Base-by-base conservation (phyloP, 2,888 invertebrate species). In the Synanthedon myopaeformis region DNA sequence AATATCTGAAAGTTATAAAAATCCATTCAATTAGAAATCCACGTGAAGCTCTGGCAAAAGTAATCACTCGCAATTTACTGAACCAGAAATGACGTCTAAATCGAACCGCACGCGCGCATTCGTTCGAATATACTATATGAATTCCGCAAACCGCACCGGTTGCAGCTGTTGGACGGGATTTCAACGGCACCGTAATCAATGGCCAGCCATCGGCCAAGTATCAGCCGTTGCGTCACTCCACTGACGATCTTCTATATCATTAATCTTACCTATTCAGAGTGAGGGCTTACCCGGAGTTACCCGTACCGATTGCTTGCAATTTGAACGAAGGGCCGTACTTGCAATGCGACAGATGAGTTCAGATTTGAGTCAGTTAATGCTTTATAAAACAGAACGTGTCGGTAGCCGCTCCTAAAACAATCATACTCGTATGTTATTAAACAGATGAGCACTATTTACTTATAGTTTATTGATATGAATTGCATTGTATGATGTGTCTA, bases 261-360 rank as follows among this genome's bases (percentile, higher is more conserved):
- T 79, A 76, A 80, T 79, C 79, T 79, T 79, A 79, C 79, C 79
- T 76, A 80, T 81, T 77, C 76, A 78, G 71, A 67, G 67, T 66
- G 70, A 67, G 61, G 13, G 69, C 64, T 72, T 67, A 72, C 64
- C 69, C 62, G 59, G 64, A 68, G 66, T 66, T 23, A 51, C 17
- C 49, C 13, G 35, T 51, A 51, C 17, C 19, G 23, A 23, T 23
- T 23, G 23, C 23, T 70, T 72, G 69, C 70, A 79, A 78, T 79
- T 76, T 79, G 76, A 80, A 79, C 69, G 64, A 65, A 63, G 62
- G 65, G 59, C 62, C 52, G 59, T 57, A 60, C 55, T 65, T 62
- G 62, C 59, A 64, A 65, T 67, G 60, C 63, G 62, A 28, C 28
- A 8, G 6, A 8, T 28, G 28, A 8, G 28, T 8, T 35, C 10